phyloP scores from a whole-genome alignment of 2,113 vertebrate species.

The Mellivora capensis region DNA sequence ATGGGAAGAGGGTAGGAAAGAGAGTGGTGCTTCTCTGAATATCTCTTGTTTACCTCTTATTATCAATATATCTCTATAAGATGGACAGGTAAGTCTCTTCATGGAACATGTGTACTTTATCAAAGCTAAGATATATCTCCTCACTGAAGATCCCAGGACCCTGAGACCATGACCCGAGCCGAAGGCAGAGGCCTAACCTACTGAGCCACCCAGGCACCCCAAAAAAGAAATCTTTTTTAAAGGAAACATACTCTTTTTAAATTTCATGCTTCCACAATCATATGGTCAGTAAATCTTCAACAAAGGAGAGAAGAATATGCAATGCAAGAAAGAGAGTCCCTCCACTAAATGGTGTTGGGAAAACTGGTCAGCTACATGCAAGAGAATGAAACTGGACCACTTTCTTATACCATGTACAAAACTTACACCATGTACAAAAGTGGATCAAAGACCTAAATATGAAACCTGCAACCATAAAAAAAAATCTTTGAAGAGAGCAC shows the following conservation, averaged over 20 bases:
- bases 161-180: too few species aligned
- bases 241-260: slow-evolving; percentile 32
- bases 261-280: neutral
- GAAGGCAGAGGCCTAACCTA: too few species aligned
- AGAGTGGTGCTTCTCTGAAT: neutral
- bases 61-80: neutral
- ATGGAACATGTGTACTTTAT: neutral
- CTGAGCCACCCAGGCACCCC: too few species aligned
- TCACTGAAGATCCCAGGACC: neutral
- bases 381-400: neutral
- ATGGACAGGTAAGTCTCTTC: neutral
- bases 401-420: neutral
- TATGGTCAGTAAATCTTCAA: neutral
- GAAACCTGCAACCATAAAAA: neutral
- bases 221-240: neutral
- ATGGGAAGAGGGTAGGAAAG: neutral
- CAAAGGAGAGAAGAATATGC: neutral
- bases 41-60: neutral
- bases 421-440: neutral
- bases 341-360: neutral
- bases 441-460: neutral
- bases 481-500: neutral
- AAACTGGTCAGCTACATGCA: neutral
- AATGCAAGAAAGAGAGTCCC: neutral
- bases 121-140: neutral